Conservation (phyloP, 1,140 invertebrate species). For the Neotoxoptera formosana region DNA sequence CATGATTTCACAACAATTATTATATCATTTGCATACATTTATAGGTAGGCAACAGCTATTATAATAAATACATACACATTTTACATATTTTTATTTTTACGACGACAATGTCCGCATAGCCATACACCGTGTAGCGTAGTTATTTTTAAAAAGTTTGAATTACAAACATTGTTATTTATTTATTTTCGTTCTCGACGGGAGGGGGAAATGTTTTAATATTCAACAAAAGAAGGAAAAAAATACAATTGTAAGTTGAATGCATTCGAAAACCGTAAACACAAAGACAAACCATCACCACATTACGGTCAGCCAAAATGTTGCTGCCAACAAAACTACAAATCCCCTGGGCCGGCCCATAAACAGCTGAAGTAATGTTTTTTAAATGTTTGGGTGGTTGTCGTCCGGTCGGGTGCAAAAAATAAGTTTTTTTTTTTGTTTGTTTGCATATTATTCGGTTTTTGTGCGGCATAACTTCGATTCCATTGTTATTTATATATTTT, state of each 20-base stretch:
- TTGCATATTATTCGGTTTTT: slow-evolving; percentile 33
- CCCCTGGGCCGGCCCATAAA: slow-evolving; percentile 32
- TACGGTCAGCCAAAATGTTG: slow-evolving; percentile 41
- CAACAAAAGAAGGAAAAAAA: background rate
- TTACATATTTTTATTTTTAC: background rate
- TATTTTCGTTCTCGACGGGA: background rate
- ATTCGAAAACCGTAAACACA: slow-evolving; percentile 23
- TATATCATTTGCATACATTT: background rate
- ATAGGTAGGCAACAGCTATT: background rate
- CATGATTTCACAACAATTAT: background rate
- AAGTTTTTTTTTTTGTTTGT: slow-evolving; percentile 25
- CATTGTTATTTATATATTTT: slow-evolving; percentile 55
- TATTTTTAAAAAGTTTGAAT: slow-evolving; percentile 38
- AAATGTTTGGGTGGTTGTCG: slow-evolving; percentile 47
- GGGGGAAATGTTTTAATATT: slow-evolving; percentile 39
- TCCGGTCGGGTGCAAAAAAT: slow-evolving; percentile 33
- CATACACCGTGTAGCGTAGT: background rate
- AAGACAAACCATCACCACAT: slow-evolving; percentile 22
- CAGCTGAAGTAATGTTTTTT: slow-evolving; percentile 48
- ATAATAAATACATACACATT: background rate
- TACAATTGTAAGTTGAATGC: slow-evolving; percentile 16
- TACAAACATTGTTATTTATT: slow-evolving; percentile 33
- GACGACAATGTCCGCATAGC: background rate
- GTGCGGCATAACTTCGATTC: slow-evolving; percentile 39
- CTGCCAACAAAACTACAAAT: slow-evolving; percentile 39